Evolutionary conservation across 2,797 vertebrate genomes (phyloP).

Genomic region (Oreonectes daqikongensis): DNA sequence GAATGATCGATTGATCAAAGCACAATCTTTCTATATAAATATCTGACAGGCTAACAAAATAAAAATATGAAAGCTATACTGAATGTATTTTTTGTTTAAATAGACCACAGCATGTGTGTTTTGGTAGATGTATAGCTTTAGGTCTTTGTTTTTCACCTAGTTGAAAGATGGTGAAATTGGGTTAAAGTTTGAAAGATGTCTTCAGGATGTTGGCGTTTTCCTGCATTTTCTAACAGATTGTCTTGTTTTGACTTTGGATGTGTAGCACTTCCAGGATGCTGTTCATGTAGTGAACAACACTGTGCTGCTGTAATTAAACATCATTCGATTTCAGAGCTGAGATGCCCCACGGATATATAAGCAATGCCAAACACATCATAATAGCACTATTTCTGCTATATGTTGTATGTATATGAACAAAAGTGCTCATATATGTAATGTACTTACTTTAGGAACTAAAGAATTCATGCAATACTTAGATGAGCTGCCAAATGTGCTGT

Average conservation of each 20-base stretch:
- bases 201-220: conserved; percentile 28
- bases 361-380: neutral
- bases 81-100: too few relatives aligned
- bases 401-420: neutral
- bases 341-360: neutral
- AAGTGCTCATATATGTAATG: too few relatives aligned
- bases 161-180: conserved; percentile 11
- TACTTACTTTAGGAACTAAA: too few relatives aligned
- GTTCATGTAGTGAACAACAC: conserved; percentile 43
- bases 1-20: too few relatives aligned
- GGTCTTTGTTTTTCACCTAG: neutral
- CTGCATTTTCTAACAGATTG: conserved; percentile 36
- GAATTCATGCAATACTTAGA: too few relatives aligned
- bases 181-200: neutral
- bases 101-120: too few relatives aligned
- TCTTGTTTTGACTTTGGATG: conserved; percentile 38
- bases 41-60: too few relatives aligned
- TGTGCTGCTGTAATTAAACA: conserved; percentile 47
- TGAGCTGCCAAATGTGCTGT: too few relatives aligned
- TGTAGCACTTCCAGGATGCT: conserved; percentile 47
- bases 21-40: too few relatives aligned
- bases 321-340: conserved; percentile 43
- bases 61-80: too few relatives aligned
- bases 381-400: neutral
- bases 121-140: too few relatives aligned